Percentiles rank a stretch among this genome's conserved stretches.
phyloP scores from a whole-genome alignment of 1,140 invertebrate genomes.

The Diabrotica virgifera region DNA sequence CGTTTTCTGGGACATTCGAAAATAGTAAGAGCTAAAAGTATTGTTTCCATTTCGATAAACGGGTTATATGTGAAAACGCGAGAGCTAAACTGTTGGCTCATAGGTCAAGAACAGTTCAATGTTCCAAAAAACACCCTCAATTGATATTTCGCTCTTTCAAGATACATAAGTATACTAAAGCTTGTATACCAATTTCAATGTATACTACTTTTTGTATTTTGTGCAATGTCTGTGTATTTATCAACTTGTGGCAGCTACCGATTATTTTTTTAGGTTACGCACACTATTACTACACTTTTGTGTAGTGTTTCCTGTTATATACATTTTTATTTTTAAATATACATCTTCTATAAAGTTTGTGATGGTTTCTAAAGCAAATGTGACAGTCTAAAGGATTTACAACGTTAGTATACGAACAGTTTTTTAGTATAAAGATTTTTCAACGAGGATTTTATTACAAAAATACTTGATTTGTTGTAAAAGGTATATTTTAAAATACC shows the following conservation, averaged over 20 bases:
- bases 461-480: too few species aligned
- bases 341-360: neutral
- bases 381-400: too few species aligned
- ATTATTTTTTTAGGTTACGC: neutral
- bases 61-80: too few species aligned
- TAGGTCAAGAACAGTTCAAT: neutral
- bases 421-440: too few species aligned
- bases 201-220: slow-evolving; percentile 3
- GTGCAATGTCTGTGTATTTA: slow-evolving; percentile 2
- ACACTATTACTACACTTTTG: neutral
- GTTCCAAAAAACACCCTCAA: neutral
- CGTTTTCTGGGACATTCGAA: neutral
- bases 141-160: slow-evolving; percentile 2
- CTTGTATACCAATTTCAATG: slow-evolving; percentile 2
- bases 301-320: slow-evolving; percentile 3
- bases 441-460: too few species aligned
- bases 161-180: slow-evolving; percentile 3
- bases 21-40: too few species aligned
- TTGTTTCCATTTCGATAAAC: too few species aligned
- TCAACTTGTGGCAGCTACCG: slow-evolving; percentile 1
- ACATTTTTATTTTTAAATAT: neutral
- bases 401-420: too few species aligned
- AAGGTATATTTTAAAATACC: too few species aligned
- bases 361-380: neutral
- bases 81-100: too few species aligned